Percentiles rank a stretch among this genome's conserved stretches.
These are phyloP conservation scores for Steinernema hermaphroditum DNA, from an alignment of 2,888 invertebrate species.

Conservation along the genomic window DNA sequence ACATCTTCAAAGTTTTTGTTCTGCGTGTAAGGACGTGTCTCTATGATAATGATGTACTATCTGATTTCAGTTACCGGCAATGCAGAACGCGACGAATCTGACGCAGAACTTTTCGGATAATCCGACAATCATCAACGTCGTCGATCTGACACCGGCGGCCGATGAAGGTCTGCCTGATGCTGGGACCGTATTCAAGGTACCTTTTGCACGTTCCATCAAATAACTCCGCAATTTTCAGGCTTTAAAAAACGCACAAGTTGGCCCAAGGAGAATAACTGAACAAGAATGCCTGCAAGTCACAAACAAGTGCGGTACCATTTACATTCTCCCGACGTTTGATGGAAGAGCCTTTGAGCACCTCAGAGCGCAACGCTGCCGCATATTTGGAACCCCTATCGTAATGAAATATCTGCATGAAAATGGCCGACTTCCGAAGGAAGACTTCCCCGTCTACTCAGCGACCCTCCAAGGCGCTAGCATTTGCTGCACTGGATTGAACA, in stretches of 20 bases:
- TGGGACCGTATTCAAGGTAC: not conserved
- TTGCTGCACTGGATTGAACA: conserved; percentile 40
- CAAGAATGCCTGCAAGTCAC: not conserved
- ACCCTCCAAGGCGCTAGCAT: conserved; percentile 42
- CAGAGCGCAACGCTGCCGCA: not conserved
- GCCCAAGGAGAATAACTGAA: not conserved
- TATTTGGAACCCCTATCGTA: conserved; percentile 8
- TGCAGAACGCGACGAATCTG: no score
- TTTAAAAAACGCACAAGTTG: not conserved
- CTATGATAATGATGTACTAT: no score
- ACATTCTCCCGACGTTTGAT: not conserved
- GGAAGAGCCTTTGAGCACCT: not conserved
- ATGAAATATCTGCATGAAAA: not conserved
- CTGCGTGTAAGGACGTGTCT: no score
- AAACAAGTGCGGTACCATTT: not conserved
- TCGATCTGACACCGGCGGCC: not conserved
- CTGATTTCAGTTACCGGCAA: no score
- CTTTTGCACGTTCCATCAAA: not conserved
- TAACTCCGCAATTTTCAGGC: not conserved
- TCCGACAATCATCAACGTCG: not conserved
- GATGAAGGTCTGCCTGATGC: not conserved
- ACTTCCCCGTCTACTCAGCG: conserved; percentile 45
- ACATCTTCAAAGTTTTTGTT: no score
- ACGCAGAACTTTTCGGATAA: not conserved
- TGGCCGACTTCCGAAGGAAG: not conserved